Percentiles rank a stretch among this genome's conserved stretches.
phyloP scores from a whole-genome alignment of 1,140 invertebrate genomes.

The Hylyphantes graminicola region DNA sequence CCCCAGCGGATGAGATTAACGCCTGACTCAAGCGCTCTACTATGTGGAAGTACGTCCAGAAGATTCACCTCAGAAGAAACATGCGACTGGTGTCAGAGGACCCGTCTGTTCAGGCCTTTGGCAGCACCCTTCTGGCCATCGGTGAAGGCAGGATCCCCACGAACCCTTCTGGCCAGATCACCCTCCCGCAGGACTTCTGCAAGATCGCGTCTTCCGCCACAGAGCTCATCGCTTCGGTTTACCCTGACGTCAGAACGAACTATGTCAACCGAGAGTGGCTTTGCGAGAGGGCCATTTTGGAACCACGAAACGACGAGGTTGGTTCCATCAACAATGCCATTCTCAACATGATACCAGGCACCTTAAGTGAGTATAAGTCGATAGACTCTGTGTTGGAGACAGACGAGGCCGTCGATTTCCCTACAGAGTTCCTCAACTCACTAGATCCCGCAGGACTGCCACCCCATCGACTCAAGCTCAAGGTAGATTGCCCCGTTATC shows the following conservation, averaged over 20 bases:
- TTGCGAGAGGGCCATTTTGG: neutral
- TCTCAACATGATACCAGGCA: neutral
- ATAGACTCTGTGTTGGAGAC: too few relatives aligned
- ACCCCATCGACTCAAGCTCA: too few relatives aligned
- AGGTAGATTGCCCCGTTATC: too few relatives aligned
- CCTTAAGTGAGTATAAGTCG: neutral
- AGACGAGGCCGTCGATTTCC: too few relatives aligned
- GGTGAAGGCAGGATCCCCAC: neutral
- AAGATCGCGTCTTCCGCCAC: neutral
- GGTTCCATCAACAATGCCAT: neutral
- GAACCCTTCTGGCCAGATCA: constrained; percentile 14
- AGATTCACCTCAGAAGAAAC: neutral
- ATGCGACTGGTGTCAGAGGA: neutral
- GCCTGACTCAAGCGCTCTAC: constrained; percentile 30
- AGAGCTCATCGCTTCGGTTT: neutral
- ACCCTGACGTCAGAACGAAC: neutral
- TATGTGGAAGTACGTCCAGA: neutral
- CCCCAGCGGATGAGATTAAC: constrained; percentile 39
- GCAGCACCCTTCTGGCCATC: neutral
- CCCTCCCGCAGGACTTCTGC: constrained; percentile 13
- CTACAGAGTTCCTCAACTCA: too few relatives aligned
- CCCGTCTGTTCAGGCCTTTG: neutral
- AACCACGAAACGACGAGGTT: too few relatives aligned
- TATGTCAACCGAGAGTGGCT: neutral
- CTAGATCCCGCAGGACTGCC: too few relatives aligned